phyloP scores from a whole-genome alignment of 2,797 vertebrate genomes.

The Paramormyrops hopkinsi region DNA sequence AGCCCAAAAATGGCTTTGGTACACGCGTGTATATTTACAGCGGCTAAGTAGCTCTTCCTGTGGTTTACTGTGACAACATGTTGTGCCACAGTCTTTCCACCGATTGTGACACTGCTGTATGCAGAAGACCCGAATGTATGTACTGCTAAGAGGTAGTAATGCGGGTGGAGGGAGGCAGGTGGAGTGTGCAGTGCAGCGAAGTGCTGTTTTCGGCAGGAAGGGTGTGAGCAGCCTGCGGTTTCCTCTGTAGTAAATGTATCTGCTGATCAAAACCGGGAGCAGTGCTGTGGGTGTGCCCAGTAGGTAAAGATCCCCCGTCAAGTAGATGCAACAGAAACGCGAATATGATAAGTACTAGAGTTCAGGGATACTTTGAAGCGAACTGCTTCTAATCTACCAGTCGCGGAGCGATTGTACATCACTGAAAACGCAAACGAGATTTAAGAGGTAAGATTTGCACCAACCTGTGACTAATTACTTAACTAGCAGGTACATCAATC shows the following conservation, averaged over 20 bases:
- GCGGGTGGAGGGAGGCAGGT: background rate
- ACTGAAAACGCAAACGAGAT: background rate
- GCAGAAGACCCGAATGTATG: background rate
- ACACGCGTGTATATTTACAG: background rate
- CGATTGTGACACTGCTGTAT: background rate
- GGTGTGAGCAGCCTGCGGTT: constrained; percentile 24
- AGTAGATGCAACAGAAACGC: background rate
- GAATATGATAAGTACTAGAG: background rate
- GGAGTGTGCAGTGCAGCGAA: constrained; percentile 3
- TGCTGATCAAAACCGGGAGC: constrained; percentile 14
- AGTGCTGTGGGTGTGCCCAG: constrained; percentile 15
- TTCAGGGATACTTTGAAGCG: background rate
- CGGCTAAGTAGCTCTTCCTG: background rate
- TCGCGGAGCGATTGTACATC: background rate
- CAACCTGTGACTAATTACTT: background rate
- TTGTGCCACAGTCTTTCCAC: background rate
- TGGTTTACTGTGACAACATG: background rate
- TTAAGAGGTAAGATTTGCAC: constrained; percentile 3
- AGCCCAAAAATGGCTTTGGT: background rate
- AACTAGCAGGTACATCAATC: background rate
- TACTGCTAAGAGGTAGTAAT: background rate
- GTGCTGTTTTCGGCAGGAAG: constrained; percentile 18
- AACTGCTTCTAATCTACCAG: background rate
- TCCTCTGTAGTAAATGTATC: constrained; percentile 23
- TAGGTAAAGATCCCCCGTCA: background rate